Conservation (phyloP, 1,140 invertebrate species). For the Bombus difficillimus region DNA sequence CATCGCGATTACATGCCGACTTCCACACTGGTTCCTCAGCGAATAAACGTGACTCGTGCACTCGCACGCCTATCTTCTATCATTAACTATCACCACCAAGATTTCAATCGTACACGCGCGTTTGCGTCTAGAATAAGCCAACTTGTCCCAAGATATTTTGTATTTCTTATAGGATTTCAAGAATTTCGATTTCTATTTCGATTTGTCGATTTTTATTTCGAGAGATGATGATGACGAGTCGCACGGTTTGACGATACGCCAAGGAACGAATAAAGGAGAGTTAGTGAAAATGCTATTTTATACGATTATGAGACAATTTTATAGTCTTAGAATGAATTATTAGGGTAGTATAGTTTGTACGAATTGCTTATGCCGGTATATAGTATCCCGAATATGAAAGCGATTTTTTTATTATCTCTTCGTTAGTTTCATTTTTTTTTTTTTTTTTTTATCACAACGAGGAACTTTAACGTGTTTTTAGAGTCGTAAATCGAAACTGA, state of each 20-base stretch:
- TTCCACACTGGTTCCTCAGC: not conserved
- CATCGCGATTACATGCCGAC: constrained; percentile 2
- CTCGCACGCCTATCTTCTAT: not conserved
- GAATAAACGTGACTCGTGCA: not conserved
- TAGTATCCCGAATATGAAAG: no score
- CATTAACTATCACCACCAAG: constrained; percentile 17
- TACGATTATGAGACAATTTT: no score
- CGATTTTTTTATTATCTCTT: no score
- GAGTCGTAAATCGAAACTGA: no score
- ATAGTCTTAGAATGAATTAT: no score
- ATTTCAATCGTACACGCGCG: constrained; percentile 22
- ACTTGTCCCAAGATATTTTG: not conserved
- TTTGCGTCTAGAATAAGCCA: not conserved
- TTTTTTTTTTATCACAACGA: no score
- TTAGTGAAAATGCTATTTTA: no score
- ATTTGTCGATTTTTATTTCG: not conserved
- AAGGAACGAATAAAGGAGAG: not conserved
- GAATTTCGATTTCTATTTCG: not conserved
- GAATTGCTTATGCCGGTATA: no score
- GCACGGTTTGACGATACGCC: not conserved
- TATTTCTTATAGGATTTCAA: not conserved
- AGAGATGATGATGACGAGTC: not conserved
- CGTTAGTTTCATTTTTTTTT: no score
- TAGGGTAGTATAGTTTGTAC: no score
- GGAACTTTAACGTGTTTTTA: no score